A percentile compares a stretch with the other conserved stretches of the same genome.
These are phyloP conservation scores for Petrocephalus zakoni DNA, from an alignment of 2,113 vertebrate genomes.

Conservation along the genomic window DNA sequence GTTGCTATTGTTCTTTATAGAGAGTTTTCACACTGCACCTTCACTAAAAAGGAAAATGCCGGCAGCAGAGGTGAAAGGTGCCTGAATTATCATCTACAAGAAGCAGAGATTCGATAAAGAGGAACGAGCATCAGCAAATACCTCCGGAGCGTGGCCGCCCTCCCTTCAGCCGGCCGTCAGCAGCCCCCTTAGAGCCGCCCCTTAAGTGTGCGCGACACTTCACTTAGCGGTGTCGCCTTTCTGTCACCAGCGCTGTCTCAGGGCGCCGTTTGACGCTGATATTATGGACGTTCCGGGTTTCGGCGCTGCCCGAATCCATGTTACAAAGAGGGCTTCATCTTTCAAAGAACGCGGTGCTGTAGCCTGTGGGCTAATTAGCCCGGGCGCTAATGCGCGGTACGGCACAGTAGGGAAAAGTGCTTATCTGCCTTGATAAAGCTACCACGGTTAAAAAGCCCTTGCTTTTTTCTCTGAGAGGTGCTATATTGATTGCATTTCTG, in stretches of 20 bases:
- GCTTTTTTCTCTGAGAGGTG: neutral
- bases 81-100: neutral
- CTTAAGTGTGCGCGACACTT: neutral
- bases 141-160: neutral
- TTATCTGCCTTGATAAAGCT: neutral
- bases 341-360: neutral
- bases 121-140: neutral
- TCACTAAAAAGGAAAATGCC: neutral
- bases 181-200: neutral
- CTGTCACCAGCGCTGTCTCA: slow-evolving; percentile 3
- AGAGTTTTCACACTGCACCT: neutral
- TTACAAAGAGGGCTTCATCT: slow-evolving; percentile 3
- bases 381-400: neutral
- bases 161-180: neutral
- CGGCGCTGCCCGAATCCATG: neutral
- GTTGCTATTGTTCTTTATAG: slow-evolving; percentile 9
- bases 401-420: neutral
- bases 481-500: slow-evolving; percentile 14
- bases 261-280: neutral
- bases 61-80: neutral
- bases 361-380: neutral
- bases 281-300: slow-evolving; percentile 1
- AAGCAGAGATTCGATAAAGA: neutral
- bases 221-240: slow-evolving; percentile 7
- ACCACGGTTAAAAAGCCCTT: neutral